phyloP scores from a whole-genome alignment of 2,888 invertebrate species.

The Chymomyza amoena region DNA sequence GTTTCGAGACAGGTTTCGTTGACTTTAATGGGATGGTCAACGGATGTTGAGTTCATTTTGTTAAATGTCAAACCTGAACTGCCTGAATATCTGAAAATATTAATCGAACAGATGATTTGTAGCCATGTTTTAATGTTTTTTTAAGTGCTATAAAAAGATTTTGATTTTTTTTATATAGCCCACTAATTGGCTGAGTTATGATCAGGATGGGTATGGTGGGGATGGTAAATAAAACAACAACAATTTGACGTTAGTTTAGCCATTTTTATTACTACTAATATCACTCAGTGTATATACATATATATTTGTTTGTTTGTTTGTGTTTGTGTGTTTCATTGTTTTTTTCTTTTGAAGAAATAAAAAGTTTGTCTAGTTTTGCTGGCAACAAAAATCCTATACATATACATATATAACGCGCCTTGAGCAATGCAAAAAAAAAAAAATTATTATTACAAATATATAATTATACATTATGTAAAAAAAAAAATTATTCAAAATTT shows the following conservation, averaged over 20 bases:
- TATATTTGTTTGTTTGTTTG: conserved; percentile 31
- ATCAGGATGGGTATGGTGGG: not conserved
- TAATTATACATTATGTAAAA: conserved; percentile 61
- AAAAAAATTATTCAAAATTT: conserved; percentile 43
- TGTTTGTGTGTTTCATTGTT: conserved; percentile 8
- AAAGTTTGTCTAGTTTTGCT: conserved; percentile 27
- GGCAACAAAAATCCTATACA: conserved; percentile 28
- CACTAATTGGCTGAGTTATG: not conserved
- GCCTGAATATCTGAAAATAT: too few relatives aligned
- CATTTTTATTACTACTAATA: conserved; percentile 72
- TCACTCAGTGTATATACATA: conserved; percentile 73
- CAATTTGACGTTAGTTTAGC: conserved; percentile 47
- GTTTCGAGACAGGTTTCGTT: too few relatives aligned
- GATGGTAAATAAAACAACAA: not conserved
- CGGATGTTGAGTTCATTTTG: too few relatives aligned
- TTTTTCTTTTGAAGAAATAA: conserved; percentile 14
- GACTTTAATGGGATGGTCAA: too few relatives aligned
- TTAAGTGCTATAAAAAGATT: not conserved
- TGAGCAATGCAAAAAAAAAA: conserved; percentile 47
- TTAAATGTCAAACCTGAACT: too few relatives aligned
- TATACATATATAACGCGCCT: conserved; percentile 48
- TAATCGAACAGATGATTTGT: too few relatives aligned
- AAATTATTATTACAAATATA: conserved; percentile 12
- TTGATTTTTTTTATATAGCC: not conserved
- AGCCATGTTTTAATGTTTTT: not conserved